Base-by-base conservation (phyloP, 2,113 vertebrate species). In the Vidua macroura region DNA sequence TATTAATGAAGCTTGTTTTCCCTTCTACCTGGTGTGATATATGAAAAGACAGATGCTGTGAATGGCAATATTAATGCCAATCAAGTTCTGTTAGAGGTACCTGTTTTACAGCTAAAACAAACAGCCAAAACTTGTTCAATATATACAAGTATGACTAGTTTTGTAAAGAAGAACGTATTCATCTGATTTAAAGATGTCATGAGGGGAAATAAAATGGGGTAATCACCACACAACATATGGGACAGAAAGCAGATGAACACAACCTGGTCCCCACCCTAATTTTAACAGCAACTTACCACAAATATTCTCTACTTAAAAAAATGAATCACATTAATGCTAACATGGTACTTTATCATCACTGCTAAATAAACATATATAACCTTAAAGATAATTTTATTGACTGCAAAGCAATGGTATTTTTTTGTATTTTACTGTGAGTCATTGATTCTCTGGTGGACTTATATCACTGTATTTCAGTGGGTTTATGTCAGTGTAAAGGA, bases 301-400 rank as follows among this genome's bases (percentile, higher is more conserved):
- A 49, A 44, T 20, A 28, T n/a, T 70, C 13, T 41, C 25, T 27
- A 18, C 21, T n/a, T 30, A 5, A 67, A 74, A 33, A 23, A 43
- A 21, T 17, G 14, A 59, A 23, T 13, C 7, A 15, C 7, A 31
- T 41, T n/a, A 46, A 64, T 43, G 5, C 2, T 41, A 27, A 33
- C 9, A 12, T 23, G 15, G 5, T 63, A 23, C 7, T 81, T 84
- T 43, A 37, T n/a, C 13, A 35, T 69, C n/a, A 39, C 3, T 2
- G 0, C 7, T 35, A 58, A 76, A 74, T 43, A 73, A 27, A 6
- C 0, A 0, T 44, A 3, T 44, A 30, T 58, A 56, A 67, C 5
- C 3, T 37, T 33, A 75, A 62, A 35, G 25, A 56, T 35, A 77
- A 66, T 41, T 93, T 66, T 66, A 53, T 13, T 84, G 58, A 13